phyloP scores from a whole-genome alignment of 2,797 vertebrate genomes.

The Acanthiza pusilla region DNA sequence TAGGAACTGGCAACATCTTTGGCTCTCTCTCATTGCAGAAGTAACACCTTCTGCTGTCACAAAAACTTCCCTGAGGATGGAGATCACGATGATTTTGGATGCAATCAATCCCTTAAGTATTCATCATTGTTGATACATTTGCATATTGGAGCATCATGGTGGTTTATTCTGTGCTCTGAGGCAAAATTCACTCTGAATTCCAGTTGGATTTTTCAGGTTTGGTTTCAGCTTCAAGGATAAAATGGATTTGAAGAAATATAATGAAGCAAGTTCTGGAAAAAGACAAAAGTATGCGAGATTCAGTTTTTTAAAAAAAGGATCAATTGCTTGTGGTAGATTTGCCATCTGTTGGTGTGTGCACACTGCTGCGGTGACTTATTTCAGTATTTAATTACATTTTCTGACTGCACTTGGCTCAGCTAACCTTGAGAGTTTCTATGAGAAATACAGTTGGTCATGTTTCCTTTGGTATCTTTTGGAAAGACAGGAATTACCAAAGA shows the following conservation, averaged over 20 bases:
- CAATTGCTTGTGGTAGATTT: neutral
- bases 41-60: constrained; percentile 43
- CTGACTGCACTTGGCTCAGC: constrained; percentile 3
- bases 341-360: constrained; percentile 6
- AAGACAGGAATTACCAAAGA: neutral
- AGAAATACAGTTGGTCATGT: neutral
- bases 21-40: constrained; percentile 12
- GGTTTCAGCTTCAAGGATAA: neutral
- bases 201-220: neutral
- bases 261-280: neutral
- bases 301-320: neutral
- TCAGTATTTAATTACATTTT: neutral
- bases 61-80: neutral
- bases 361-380: neutral
- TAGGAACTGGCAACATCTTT: constrained; percentile 35
- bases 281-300: neutral
- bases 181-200: neutral
- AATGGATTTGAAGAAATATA: neutral
- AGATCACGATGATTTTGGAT: neutral
- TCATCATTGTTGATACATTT: neutral
- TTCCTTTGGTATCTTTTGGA: neutral
- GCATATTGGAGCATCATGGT: neutral
- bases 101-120: neutral
- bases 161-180: neutral
- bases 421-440: neutral